phyloP scores from a whole-genome alignment of 2,888 invertebrate species.

The Stenodema calcarata region DNA sequence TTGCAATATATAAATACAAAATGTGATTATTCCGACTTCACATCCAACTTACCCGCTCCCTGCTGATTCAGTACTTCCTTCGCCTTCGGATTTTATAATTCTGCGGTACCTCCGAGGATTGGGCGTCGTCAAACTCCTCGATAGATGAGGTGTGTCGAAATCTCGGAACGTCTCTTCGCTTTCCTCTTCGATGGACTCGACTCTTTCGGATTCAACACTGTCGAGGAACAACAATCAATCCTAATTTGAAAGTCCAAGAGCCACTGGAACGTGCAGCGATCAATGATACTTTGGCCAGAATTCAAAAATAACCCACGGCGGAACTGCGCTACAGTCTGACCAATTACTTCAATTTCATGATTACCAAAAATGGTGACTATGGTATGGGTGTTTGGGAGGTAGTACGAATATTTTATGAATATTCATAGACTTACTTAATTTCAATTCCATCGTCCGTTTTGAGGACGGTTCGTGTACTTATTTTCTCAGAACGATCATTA shows the following conservation, averaged over 20 bases:
- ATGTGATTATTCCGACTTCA: no score
- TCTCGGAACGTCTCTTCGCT: conserved; percentile 33
- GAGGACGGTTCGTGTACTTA: conserved; percentile 19
- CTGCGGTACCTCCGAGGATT: conserved; percentile 35
- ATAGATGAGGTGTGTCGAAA: conserved; percentile 41
- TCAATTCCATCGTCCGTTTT: conserved; percentile 42
- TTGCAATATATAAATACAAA: no score
- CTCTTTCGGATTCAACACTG: conserved; percentile 34
- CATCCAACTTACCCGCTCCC: conserved; percentile 25
- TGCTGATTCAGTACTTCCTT: conserved; percentile 36
- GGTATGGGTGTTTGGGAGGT: not conserved
- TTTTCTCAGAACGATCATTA: conserved; percentile 8
- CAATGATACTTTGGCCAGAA: not conserved
- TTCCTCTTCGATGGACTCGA: conserved; percentile 39
- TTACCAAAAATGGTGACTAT: no score
- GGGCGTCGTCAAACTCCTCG: conserved; percentile 32
- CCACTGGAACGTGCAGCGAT: not conserved
- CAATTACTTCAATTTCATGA: no score
- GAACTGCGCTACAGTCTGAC: no score
- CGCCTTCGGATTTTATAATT: conserved; percentile 37
- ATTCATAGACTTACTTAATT: conserved; percentile 22
- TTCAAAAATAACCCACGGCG: no score
- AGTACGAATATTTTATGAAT: not conserved
- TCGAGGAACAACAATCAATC: not conserved
- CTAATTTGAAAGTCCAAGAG: not conserved